These are phyloP conservation scores for Eutolmus rufibarbis DNA, from an alignment of 2,888 invertebrate species.

Conservation along the genomic window DNA sequence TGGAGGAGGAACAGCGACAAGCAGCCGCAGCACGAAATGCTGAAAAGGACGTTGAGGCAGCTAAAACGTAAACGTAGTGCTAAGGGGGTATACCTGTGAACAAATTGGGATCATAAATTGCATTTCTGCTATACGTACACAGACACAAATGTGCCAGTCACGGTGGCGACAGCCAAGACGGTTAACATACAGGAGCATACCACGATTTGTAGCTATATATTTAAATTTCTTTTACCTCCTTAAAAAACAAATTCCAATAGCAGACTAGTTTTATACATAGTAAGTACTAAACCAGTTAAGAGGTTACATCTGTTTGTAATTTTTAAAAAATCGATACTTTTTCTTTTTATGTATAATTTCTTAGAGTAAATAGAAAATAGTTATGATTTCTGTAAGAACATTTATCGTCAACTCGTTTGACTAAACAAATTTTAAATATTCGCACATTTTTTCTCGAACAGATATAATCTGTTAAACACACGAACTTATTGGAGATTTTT, in stretches of 20 bases:
- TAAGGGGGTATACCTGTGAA: neutral
- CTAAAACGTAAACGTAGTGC: neutral
- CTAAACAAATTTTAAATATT: neutral
- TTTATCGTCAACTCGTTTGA: neutral
- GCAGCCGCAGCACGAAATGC: constrained; percentile 54
- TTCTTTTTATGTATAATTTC: no score
- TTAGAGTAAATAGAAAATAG: no score
- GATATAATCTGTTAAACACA: neutral
- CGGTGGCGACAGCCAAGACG: neutral
- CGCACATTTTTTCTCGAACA: neutral
- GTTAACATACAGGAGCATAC: neutral
- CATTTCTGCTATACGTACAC: neutral
- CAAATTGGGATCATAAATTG: neutral
- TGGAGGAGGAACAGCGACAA: constrained; percentile 62
- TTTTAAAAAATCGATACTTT: no score
- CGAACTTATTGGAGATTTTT: neutral
- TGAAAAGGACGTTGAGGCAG: constrained; percentile 31
- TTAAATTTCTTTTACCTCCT: neutral
- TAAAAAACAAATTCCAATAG: neutral
- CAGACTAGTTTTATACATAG: neutral
- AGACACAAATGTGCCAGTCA: neutral
- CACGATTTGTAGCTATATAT: neutral
- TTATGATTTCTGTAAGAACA: neutral
- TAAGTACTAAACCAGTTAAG: neutral
- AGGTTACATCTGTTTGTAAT: no score